Conservation (phyloP, 2,113 vertebrate species). For the Petromus typicus region DNA sequence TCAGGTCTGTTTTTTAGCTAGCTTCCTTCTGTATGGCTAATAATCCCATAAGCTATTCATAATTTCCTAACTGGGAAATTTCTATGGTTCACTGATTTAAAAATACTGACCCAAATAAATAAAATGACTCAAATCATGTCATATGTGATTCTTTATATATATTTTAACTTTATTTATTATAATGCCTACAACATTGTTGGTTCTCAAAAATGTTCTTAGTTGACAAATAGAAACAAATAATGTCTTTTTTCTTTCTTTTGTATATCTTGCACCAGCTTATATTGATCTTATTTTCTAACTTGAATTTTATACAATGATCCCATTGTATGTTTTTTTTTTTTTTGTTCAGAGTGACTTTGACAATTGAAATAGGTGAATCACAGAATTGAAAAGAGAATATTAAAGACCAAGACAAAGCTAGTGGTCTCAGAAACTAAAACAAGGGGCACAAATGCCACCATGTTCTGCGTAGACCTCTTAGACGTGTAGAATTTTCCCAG, state of each 20-base stretch:
- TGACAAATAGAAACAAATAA: background rate
- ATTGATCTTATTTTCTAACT: background rate
- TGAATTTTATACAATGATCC: constrained; percentile 3
- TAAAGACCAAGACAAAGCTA: background rate
- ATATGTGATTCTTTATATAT: background rate
- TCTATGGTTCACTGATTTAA: background rate
- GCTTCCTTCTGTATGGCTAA: background rate
- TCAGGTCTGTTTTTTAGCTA: background rate
- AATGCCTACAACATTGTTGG: background rate
- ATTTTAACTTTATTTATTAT: background rate
- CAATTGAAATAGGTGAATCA: background rate
- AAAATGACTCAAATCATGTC: background rate
- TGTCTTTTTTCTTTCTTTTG: background rate
- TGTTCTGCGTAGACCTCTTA: background rate
- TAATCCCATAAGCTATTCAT: background rate
- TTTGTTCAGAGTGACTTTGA: constrained; percentile 29
- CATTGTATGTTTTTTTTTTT: background rate
- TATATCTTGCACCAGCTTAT: background rate
- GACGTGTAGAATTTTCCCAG: background rate
- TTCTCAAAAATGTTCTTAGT: background rate
- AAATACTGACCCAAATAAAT: background rate
- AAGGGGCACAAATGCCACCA: background rate
- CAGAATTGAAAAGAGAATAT: background rate
- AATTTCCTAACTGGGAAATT: background rate
- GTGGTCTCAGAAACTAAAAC: background rate